Conservation (phyloP, 2,888 invertebrate genomes). For the Heliconius ethilla region DNA sequence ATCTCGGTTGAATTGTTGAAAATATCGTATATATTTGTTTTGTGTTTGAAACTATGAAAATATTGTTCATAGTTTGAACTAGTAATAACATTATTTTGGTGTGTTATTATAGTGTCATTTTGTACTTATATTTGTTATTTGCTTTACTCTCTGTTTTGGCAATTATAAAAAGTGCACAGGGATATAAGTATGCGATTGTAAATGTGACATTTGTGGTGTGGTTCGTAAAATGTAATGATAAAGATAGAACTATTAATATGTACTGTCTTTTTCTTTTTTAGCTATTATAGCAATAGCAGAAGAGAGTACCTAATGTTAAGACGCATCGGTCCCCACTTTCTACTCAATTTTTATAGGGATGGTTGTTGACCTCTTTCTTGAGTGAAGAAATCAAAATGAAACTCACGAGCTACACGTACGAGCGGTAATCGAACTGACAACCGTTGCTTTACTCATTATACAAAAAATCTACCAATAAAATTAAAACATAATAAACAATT, state of each 20-base stretch:
- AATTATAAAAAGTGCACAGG: too few relatives aligned
- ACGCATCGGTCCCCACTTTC: neutral
- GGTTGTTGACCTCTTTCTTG: neutral
- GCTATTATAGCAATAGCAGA: neutral
- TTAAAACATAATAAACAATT: neutral
- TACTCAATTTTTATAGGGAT: neutral
- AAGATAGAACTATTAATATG: too few relatives aligned
- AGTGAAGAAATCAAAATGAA: neutral
- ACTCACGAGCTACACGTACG: neutral
- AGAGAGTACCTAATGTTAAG: neutral
- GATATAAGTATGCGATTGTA: too few relatives aligned
- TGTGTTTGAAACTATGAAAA: slow-evolving; percentile 6
- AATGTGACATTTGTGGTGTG: too few relatives aligned
- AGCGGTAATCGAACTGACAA: neutral
- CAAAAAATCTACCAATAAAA: neutral
- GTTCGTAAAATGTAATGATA: too few relatives aligned
- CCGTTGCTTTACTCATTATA: neutral
- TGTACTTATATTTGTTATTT: neutral
- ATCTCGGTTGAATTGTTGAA: slow-evolving; percentile 21
- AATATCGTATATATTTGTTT: slow-evolving; percentile 11
- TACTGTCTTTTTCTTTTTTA: too few relatives aligned
- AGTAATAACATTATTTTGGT: neutral
- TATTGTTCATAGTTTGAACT: neutral
- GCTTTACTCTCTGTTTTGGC: neutral
- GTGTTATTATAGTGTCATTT: neutral